Percentiles rank a stretch among this genome's conserved stretches.
Conservation (phyloP, 2,888 invertebrate species). For the Gari tellinella region DNA sequence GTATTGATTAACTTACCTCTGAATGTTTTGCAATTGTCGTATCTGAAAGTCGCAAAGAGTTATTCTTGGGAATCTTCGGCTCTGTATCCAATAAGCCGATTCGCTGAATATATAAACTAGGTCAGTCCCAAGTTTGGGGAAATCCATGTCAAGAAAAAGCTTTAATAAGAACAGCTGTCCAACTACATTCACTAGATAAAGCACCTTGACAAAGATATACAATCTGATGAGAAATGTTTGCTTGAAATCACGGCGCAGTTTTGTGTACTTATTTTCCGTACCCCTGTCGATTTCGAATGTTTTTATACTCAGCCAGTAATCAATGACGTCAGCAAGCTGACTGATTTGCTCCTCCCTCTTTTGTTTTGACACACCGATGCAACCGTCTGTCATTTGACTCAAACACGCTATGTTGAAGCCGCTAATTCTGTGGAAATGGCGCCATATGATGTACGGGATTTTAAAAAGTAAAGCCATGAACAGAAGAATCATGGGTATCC, state of each 20-base stretch:
- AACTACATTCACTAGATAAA: constrained; percentile 55
- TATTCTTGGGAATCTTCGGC: constrained; percentile 60
- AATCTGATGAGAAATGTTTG: constrained; percentile 58
- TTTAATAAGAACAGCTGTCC: constrained; percentile 64
- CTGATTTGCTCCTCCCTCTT: constrained; percentile 43
- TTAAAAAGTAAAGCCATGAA: constrained; percentile 63
- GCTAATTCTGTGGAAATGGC: constrained; percentile 44
- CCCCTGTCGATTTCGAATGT: constrained; percentile 30
- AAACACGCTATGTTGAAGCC: constrained; percentile 60
- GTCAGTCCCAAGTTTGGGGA: constrained; percentile 56
- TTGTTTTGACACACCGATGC: constrained; percentile 42
- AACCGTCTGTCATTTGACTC: constrained; percentile 29
- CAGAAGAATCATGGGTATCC: constrained; percentile 68
- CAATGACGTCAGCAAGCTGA: constrained; percentile 51
- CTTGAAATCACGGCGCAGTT: constrained; percentile 46
- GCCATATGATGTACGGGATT: constrained; percentile 60
- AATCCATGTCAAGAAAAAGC: constrained; percentile 54
- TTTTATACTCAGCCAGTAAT: constrained; percentile 58
- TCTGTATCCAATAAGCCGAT: constrained; percentile 32
- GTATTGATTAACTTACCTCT: constrained; percentile 27
- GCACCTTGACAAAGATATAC: constrained; percentile 57
- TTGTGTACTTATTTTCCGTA: constrained; percentile 45
- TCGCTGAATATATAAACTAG: constrained; percentile 34
- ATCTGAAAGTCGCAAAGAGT: constrained; percentile 66
- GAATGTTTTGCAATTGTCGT: constrained; percentile 58